Conservation (phyloP, 1,140 invertebrate genomes). For the Hylaeus anthracinus region DNA sequence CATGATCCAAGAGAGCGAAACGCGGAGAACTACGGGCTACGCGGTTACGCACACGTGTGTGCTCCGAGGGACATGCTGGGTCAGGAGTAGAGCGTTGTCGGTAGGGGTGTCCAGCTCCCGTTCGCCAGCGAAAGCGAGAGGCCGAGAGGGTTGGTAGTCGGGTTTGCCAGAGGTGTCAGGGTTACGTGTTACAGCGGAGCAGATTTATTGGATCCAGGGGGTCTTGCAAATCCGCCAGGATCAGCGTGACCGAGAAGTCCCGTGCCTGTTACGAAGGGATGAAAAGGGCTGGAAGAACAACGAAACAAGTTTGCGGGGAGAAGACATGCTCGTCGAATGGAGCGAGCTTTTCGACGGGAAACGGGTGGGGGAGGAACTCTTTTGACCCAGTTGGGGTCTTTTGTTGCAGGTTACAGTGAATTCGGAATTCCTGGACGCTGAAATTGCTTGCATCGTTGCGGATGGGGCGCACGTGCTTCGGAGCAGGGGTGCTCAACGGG, state of each 20-base stretch:
- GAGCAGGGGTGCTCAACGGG: no score
- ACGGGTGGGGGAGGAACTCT: no score
- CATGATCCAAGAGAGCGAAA: conserved; percentile 65
- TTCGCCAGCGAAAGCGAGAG: conserved; percentile 12
- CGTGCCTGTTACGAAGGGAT: neutral
- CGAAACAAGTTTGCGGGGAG: neutral
- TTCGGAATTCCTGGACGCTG: no score
- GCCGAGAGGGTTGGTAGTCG: no score
- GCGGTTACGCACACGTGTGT: conserved; percentile 13
- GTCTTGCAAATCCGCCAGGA: conserved; percentile 56
- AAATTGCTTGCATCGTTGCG: no score
- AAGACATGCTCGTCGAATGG: conserved; percentile 16
- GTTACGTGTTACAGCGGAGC: conserved; percentile 34
- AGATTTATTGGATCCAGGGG: conserved; percentile 61
- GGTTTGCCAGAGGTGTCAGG: conserved; percentile 15
- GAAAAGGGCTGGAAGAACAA: conserved; percentile 5
- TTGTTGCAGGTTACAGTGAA: no score
- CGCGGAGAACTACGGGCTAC: conserved; percentile 32
- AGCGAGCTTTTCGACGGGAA: neutral
- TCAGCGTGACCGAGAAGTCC: conserved; percentile 51
- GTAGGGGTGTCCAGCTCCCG: conserved; percentile 14
- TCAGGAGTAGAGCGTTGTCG: conserved; percentile 5
- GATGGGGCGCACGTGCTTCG: no score
- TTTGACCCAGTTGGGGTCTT: no score
- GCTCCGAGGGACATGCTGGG: conserved; percentile 1